Conservation (phyloP, 2,797 vertebrate species). For the Anas bernieri region DNA sequence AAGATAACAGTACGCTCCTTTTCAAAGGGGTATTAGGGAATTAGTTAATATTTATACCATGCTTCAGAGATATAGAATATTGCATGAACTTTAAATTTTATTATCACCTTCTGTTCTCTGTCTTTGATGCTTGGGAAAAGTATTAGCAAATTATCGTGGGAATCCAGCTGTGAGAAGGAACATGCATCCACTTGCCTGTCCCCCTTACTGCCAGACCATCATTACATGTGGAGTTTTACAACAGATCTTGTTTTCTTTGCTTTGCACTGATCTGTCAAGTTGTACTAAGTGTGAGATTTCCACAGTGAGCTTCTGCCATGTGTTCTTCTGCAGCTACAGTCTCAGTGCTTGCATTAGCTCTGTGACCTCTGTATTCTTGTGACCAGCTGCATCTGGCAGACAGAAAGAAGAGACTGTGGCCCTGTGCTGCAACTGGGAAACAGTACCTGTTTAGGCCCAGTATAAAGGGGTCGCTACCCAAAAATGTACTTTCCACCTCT, state of each 20-base stretch:
- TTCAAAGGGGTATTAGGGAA: background rate
- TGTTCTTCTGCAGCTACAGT: background rate
- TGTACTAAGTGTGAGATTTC: background rate
- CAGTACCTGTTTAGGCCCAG: background rate
- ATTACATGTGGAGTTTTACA: background rate
- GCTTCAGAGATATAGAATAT: background rate
- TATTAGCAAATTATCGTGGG: background rate
- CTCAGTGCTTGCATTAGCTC: background rate
- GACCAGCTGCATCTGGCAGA: background rate
- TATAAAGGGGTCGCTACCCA: background rate
- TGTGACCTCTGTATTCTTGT: background rate
- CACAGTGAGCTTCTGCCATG: background rate
- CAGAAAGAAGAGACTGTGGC: background rate
- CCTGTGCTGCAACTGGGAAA: background rate
- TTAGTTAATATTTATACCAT: conserved; percentile 7
- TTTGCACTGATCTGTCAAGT: background rate
- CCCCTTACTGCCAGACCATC: background rate
- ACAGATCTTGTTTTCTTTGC: background rate
- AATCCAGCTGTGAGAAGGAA: background rate
- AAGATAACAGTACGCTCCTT: background rate
- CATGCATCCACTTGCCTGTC: fast-evolving
- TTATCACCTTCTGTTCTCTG: background rate
- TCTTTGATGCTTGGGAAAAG: conserved; percentile 9
- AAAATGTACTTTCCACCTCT: background rate
- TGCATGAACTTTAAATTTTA: background rate